phyloP scores from a whole-genome alignment of 2,888 invertebrate genomes.

The Acanthosepion lycidas region DNA sequence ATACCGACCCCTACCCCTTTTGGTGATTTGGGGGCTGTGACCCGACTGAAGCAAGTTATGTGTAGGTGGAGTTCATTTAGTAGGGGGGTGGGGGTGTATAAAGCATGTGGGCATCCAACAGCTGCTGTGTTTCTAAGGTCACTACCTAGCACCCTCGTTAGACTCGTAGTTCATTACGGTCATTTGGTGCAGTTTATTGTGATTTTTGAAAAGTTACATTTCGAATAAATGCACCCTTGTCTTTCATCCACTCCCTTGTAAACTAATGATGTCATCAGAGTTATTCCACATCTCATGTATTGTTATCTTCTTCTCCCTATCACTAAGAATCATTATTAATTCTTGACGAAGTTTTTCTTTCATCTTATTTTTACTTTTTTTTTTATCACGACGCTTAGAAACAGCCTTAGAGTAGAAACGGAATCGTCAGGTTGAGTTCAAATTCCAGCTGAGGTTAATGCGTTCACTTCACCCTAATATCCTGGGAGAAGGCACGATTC shows the following conservation, averaged over 20 bases:
- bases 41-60: background rate
- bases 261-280: background rate
- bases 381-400: too few species aligned
- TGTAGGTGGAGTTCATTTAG: background rate
- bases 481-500: too few species aligned
- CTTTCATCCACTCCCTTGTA: background rate
- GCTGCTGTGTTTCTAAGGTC: background rate
- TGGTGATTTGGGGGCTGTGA: background rate
- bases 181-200: conserved; percentile 33
- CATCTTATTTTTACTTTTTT: too few species aligned
- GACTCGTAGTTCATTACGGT: background rate
- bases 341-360: too few species aligned
- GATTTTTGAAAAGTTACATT: background rate
- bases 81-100: background rate
- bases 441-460: too few species aligned
- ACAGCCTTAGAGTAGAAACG: too few species aligned
- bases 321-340: too few species aligned
- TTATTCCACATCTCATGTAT: too few species aligned
- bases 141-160: background rate
- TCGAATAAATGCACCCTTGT: background rate
- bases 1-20: background rate
- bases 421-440: too few species aligned
- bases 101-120: background rate
- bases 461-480: too few species aligned
- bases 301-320: too few species aligned